Conservation (phyloP, 2,797 vertebrate genomes). For the Anguilla marmorata region DNA sequence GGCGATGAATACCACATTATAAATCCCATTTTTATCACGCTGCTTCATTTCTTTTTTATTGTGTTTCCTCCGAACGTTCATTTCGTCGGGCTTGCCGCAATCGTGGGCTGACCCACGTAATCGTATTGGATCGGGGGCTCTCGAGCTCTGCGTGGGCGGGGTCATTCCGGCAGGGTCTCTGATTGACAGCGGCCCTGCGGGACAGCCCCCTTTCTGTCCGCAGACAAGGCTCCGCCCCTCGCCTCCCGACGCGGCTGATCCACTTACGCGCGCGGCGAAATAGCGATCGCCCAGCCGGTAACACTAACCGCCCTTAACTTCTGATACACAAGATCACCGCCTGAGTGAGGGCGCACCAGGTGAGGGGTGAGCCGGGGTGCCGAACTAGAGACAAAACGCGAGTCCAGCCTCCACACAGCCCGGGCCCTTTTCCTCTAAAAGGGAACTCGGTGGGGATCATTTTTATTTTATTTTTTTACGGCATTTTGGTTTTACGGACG, state of each 20-base stretch:
- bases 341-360: constrained; percentile 8
- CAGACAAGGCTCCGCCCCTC: not conserved
- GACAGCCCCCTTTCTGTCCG: not conserved
- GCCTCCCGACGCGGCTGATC: not conserved
- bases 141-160: not conserved
- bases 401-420: not conserved
- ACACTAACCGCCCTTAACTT: constrained; percentile 15
- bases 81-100: not conserved
- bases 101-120: not conserved
- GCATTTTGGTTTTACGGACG: not conserved
- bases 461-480: too few relatives aligned
- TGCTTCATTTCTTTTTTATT: not conserved
- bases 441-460: not conserved
- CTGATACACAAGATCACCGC: constrained; percentile 13
- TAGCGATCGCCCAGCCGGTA: constrained; percentile 12
- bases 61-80: not conserved
- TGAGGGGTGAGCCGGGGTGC: not conserved
- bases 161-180: not conserved
- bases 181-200: not conserved
- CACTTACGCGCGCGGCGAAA: constrained; percentile 11
- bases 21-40: not conserved
- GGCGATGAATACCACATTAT: not conserved
- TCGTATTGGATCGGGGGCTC: not conserved
- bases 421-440: not conserved
- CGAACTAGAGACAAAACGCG: not conserved